Evolutionary conservation across 2,797 vertebrate genomes (phyloP).

Genomic region (Manis pentadactyla): DNA sequence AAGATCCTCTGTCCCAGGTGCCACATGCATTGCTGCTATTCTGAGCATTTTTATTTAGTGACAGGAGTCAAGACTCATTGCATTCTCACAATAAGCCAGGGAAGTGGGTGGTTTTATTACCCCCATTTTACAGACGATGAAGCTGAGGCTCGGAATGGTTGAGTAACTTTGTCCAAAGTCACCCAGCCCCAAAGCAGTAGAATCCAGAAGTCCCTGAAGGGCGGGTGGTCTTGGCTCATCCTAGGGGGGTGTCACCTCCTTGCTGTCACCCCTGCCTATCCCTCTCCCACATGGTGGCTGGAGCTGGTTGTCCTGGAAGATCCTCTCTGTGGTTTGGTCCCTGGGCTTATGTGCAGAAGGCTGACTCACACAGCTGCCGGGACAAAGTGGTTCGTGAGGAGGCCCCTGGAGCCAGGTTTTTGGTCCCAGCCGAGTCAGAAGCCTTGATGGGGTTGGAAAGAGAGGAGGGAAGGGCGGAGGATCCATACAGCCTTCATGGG

Average conservation of each 20-base stretch:
- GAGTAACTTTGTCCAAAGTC: not conserved
- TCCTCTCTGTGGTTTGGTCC: not conserved
- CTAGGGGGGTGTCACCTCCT: not conserved
- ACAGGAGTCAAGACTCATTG: not conserved
- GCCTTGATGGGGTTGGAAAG: not conserved
- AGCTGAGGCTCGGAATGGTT: not conserved
- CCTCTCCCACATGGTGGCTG: not conserved
- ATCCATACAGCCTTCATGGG: accelerated
- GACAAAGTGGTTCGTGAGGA: not conserved
- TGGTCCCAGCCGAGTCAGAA: not conserved
- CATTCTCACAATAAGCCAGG: not conserved
- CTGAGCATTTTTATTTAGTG: too few species aligned
- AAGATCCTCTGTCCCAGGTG: not conserved
- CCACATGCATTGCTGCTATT: not conserved
- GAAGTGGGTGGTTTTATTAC: too few species aligned
- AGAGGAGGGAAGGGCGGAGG: not conserved
- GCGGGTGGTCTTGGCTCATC: not conserved
- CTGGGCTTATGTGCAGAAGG: not conserved
- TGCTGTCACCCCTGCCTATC: accelerated
- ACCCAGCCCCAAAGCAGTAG: not conserved
- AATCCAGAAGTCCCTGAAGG: not conserved
- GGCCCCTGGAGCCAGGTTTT: accelerated
- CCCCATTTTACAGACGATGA: not conserved
- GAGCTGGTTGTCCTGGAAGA: not conserved
- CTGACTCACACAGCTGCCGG: not conserved